These are phyloP conservation scores for Eubasilissa regina DNA, from an alignment of 1,140 invertebrate genomes.

Conservation along the genomic window DNA sequence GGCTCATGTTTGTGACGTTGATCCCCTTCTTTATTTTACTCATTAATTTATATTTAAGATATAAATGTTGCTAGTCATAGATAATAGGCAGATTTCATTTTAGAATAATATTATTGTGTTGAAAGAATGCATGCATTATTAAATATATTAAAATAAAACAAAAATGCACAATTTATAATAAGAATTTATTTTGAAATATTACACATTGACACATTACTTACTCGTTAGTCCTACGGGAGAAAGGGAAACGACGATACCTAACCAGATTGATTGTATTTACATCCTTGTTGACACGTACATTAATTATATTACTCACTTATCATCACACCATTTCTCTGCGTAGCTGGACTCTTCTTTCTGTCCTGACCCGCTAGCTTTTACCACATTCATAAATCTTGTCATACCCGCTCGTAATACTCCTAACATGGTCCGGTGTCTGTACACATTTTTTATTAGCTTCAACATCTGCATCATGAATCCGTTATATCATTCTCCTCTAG, in stretches of 20 bases:
- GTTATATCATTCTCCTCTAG: too few relatives aligned
- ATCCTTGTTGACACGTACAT: too few relatives aligned
- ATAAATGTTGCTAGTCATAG: conserved; percentile 7
- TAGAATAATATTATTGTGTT: neutral
- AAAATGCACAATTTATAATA: conserved; percentile 18
- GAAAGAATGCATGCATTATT: conserved; percentile 1
- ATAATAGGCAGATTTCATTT: neutral
- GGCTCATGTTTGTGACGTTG: conserved; percentile 17
- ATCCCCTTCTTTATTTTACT: neutral
- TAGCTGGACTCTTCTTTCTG: too few relatives aligned
- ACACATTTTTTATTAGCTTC: too few relatives aligned
- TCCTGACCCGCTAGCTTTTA: too few relatives aligned
- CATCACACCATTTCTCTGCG: too few relatives aligned
- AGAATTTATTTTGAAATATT: conserved; percentile 3
- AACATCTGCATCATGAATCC: too few relatives aligned
- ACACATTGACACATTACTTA: neutral
- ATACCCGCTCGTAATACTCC: too few relatives aligned
- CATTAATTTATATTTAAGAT: conserved; percentile 5
- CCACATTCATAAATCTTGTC: too few relatives aligned
- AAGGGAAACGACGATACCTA: neutral
- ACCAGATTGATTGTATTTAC: too few relatives aligned
- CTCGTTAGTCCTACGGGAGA: conserved; percentile 13
- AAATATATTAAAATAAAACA: conserved; percentile 6
- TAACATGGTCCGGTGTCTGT: too few relatives aligned
- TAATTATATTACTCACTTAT: too few relatives aligned